These are phyloP conservation scores for Cosmorhoe ocellata DNA, from an alignment of 2,888 invertebrate species.

Conservation along the genomic window DNA sequence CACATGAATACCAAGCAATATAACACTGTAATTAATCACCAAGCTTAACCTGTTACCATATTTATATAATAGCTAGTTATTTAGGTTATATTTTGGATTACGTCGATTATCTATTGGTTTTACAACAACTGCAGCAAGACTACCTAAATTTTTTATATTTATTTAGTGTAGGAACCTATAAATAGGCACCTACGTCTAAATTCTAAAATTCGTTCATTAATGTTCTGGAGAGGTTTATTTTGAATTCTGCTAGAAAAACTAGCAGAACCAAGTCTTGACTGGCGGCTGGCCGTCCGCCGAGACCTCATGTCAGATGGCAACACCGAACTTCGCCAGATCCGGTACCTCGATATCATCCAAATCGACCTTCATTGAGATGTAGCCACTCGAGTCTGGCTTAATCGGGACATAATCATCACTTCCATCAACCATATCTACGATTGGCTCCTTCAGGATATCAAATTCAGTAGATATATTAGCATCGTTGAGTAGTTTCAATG, in stretches of 20 bases:
- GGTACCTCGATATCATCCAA: conserved; percentile 67
- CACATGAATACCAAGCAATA: no score
- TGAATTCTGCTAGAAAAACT: conserved; percentile 17
- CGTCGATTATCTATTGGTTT: no score
- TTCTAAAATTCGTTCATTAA: conserved; percentile 19
- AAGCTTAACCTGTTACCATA: no score
- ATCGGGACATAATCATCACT: conserved; percentile 72
- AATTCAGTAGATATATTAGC: conserved; percentile 68
- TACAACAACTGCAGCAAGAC: no score
- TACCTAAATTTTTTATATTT: no score
- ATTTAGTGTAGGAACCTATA: no score
- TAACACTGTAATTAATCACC: no score
- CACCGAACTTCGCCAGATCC: conserved; percentile 65
- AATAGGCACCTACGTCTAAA: neutral
- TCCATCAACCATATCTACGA: conserved; percentile 64
- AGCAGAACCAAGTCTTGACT: conserved; percentile 80
- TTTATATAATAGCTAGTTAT: no score
- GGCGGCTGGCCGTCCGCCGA: conserved; percentile 57
- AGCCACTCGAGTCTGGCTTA: conserved; percentile 42
- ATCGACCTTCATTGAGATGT: conserved; percentile 48
- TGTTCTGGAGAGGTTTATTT: conserved; percentile 26
- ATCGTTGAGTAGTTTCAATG: conserved; percentile 71
- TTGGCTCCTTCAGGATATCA: conserved; percentile 62
- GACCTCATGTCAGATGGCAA: conserved; percentile 70
- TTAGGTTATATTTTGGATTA: no score